A percentile compares a stretch with the other conserved stretches of the same genome.
These are phyloP conservation scores for Anniella stebbinsi DNA, from an alignment of 2,797 vertebrate species.

Conservation along the genomic window DNA sequence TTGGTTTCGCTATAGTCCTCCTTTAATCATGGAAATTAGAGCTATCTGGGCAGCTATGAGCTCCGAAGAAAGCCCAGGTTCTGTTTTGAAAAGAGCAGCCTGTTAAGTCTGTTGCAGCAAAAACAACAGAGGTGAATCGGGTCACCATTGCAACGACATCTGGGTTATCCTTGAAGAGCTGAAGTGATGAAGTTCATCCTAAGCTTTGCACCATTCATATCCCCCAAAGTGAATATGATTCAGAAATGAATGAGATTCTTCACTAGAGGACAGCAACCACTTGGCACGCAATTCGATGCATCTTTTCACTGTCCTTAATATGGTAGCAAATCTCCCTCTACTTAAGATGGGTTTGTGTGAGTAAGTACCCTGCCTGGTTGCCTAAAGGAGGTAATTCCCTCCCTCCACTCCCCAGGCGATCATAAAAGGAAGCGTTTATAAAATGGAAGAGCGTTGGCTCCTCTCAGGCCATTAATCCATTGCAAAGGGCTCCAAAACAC, in stretches of 20 bases:
- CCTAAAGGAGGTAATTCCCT: neutral
- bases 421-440: neutral
- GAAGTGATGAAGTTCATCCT: constrained; percentile 47
- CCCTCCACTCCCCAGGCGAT: neutral
- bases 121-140: no score
- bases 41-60: neutral
- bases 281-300: constrained; percentile 58
- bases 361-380: no score
- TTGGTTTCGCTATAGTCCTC: neutral
- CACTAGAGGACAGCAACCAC: constrained; percentile 50
- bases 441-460: neutral
- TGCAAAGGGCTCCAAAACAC: neutral
- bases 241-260: constrained; percentile 38
- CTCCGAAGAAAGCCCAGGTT: neutral
- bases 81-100: no score
- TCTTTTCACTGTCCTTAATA: constrained; percentile 39
- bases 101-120: no score
- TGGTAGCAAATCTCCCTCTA: neutral
- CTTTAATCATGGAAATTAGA: neutral
- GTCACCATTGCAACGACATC: no score
- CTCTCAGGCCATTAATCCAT: neutral
- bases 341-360: neutral
- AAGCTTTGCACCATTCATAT: constrained; percentile 44
- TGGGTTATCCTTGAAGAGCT: no score
- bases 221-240: constrained; percentile 47